Percentiles rank a stretch among this genome's conserved stretches.
These are phyloP conservation scores for Pholis gunnellus DNA, from an alignment of 2,113 vertebrate species.

Conservation along the genomic window DNA sequence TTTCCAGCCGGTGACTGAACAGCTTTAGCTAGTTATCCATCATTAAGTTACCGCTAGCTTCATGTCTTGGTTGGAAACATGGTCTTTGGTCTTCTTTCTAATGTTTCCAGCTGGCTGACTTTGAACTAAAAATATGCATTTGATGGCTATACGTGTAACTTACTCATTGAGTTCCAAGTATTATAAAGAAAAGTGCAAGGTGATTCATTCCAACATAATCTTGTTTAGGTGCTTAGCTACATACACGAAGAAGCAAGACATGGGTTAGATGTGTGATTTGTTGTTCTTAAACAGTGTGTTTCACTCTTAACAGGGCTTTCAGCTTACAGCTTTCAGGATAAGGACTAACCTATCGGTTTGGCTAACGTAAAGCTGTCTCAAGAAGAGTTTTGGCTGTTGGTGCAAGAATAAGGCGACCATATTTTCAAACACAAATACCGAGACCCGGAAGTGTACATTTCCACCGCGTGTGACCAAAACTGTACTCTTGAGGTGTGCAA, in stretches of 20 bases:
- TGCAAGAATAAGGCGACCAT: too few relatives aligned
- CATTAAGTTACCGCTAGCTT: neutral
- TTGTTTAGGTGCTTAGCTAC: neutral
- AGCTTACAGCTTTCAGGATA: neutral
- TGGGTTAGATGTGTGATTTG: neutral
- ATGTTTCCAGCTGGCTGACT: neutral
- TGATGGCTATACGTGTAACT: too few relatives aligned
- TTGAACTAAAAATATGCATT: neutral
- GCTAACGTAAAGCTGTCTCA: neutral
- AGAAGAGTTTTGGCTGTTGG: neutral
- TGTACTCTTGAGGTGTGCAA: too few relatives aligned
- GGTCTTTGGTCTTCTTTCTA: neutral
- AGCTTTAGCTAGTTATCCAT: neutral
- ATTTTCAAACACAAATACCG: neutral
- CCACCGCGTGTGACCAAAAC: too few relatives aligned
- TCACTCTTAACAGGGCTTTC: neutral
- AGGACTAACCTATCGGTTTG: neutral
- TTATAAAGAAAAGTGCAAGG: neutral
- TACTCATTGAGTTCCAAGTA: neutral
- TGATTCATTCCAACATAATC: neutral
- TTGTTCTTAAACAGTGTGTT: neutral
- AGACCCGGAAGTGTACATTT: too few relatives aligned
- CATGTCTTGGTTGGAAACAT: neutral
- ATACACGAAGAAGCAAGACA: neutral
- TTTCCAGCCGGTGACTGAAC: neutral